Evolutionary conservation across 2,888 invertebrate species (phyloP).

Genomic region (Pedicia rivosa): DNA sequence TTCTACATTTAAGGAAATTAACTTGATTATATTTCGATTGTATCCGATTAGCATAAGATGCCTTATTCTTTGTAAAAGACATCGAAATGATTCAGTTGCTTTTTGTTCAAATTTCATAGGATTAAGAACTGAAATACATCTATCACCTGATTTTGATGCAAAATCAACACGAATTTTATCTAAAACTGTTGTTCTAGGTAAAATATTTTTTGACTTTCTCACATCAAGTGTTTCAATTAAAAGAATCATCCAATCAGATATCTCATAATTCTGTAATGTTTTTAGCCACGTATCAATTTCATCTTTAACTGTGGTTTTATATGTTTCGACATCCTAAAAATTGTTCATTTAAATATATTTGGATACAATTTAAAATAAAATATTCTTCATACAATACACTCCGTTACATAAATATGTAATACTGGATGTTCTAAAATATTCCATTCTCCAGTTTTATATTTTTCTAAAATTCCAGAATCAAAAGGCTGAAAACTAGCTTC

Average conservation of each 20-base stretch:
- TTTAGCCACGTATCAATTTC: slow-evolving; percentile 82
- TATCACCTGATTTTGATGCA: slow-evolving; percentile 72
- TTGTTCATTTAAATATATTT: slow-evolving; percentile 1
- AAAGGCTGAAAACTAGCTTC: slow-evolving; percentile 70
- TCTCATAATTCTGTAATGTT: slow-evolving; percentile 52
- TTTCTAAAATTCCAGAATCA: slow-evolving; percentile 47
- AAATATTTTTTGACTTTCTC: slow-evolving; percentile 76
- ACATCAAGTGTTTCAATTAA: slow-evolving; percentile 85
- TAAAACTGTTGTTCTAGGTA: slow-evolving; percentile 81
- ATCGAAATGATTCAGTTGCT: slow-evolving; percentile 81
- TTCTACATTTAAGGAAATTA: no score
- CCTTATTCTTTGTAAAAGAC: slow-evolving; percentile 66
- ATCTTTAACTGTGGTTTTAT: slow-evolving; percentile 74
- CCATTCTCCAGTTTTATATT: slow-evolving; percentile 53
- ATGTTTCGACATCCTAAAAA: slow-evolving; percentile 75
- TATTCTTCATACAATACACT: slow-evolving; percentile 76
- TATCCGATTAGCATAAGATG: slow-evolving; percentile 73
- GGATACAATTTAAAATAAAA: slow-evolving; percentile 5
- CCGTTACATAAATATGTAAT: slow-evolving; percentile 89
- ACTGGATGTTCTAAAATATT: slow-evolving; percentile 76
- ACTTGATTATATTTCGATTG: slow-evolving; percentile 67
- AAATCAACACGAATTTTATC: slow-evolving; percentile 92
- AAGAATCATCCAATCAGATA: slow-evolving; percentile 87
- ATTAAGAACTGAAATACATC: slow-evolving; percentile 82
- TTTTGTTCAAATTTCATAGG: slow-evolving; percentile 79